Evolutionary conservation across 2,888 invertebrate genomes (phyloP).

Genomic region (Eudemis profundana): DNA sequence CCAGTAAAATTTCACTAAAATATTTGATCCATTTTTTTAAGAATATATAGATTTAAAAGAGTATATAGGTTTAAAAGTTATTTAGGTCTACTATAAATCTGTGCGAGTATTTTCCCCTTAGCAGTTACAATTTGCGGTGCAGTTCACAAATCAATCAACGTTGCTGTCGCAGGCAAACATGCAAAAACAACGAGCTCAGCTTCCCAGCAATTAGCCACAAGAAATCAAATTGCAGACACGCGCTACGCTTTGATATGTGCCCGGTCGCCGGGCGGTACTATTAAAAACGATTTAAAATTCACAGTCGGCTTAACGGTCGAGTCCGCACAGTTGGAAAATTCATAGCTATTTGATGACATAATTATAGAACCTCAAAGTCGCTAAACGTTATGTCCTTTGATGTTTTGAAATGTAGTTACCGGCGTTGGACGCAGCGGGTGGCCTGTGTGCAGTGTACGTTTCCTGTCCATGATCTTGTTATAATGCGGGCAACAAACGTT

Average conservation of each 20-base stretch:
- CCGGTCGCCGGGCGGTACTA: slow-evolving; percentile 59
- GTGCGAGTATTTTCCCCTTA: not conserved
- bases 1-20: too few species aligned
- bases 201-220: slow-evolving; percentile 38
- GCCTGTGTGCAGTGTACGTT: slow-evolving; percentile 40
- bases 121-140: not conserved
- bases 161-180: slow-evolving; percentile 4
- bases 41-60: too few species aligned
- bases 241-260: slow-evolving; percentile 68
- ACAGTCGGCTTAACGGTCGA: slow-evolving; percentile 76
- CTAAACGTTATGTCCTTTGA: slow-evolving; percentile 70
- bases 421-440: slow-evolving; percentile 44
- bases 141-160: slow-evolving; percentile 26
- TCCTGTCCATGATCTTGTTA: slow-evolving; percentile 23
- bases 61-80: too few species aligned
- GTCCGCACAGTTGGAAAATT: slow-evolving; percentile 61
- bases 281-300: slow-evolving; percentile 84
- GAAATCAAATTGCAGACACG: slow-evolving; percentile 64
- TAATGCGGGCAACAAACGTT: slow-evolving; percentile 29
- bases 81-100: too few species aligned
- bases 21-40: too few species aligned
- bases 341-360: slow-evolving; percentile 75
- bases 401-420: slow-evolving; percentile 65
- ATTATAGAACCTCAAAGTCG: slow-evolving; percentile 71
- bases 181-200: slow-evolving; percentile 26